Percentiles rank a stretch among this genome's conserved stretches.
Conservation (phyloP, 1,140 invertebrate species). For the Mamestra configurata region DNA sequence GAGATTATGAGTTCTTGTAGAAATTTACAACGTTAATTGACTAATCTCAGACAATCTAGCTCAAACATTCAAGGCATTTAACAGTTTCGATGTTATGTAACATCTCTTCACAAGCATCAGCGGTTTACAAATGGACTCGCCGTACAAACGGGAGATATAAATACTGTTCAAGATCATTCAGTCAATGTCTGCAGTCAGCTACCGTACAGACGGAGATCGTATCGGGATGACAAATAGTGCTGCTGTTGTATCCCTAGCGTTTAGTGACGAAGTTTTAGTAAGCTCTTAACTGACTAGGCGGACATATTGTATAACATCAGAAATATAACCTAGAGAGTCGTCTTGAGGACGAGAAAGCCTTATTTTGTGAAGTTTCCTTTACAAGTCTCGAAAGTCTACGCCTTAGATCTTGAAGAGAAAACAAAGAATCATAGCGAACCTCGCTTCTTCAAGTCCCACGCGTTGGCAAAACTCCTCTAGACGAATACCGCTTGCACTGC, state of each 20-base stretch:
- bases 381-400: too few relatives aligned
- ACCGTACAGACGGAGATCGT: constrained; percentile 51
- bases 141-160: constrained; percentile 43
- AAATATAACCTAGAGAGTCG: not conserved
- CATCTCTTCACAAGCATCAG: not conserved
- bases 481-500: not conserved
- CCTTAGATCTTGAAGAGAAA: not conserved
- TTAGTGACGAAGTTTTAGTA: constrained; percentile 1
- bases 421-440: not conserved
- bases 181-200: constrained; percentile 54
- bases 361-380: too few relatives aligned
- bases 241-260: constrained; percentile 29
- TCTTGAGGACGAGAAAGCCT: too few relatives aligned
- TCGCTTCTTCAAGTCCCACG: not conserved
- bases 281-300: not conserved
- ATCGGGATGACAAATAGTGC: constrained; percentile 55
- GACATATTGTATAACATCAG: not conserved
- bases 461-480: not conserved
- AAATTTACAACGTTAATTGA: not conserved
- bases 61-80: constrained; percentile 9
- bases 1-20: too few relatives aligned
- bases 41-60: not conserved
- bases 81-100: constrained; percentile 19
- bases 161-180: constrained; percentile 52
- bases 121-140: constrained; percentile 1